Conservation (phyloP, 2,113 vertebrate species). For the Saccopteryx bilineata region DNA sequence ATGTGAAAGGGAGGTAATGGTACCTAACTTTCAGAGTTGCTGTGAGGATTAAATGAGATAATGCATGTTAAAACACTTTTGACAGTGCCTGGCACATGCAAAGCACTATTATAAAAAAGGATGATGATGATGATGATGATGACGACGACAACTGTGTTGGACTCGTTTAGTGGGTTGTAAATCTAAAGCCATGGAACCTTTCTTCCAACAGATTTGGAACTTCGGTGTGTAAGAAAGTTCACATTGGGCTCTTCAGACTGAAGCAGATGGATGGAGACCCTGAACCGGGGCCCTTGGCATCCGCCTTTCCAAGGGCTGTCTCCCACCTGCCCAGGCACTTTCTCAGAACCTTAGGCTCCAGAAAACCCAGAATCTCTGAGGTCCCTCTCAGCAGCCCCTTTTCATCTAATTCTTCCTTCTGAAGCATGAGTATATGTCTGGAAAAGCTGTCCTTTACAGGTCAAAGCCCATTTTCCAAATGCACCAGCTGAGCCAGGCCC, state of each 20-base stretch:
- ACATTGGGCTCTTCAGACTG: background rate
- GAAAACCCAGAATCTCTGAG: background rate
- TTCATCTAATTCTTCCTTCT: background rate
- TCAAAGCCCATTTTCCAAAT: constrained; percentile 6
- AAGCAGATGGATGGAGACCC: background rate
- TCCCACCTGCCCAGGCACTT: background rate
- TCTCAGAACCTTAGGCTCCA: background rate
- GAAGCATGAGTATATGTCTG: background rate
- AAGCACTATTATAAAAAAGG: background rate
- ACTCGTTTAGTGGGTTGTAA: background rate
- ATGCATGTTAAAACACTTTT: background rate
- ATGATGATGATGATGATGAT: background rate
- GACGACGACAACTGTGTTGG: background rate
- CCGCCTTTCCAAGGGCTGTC: background rate
- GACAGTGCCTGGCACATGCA: background rate
- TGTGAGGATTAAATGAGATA: background rate
- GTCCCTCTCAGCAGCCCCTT: background rate
- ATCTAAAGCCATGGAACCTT: background rate
- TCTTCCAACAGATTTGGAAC: background rate
- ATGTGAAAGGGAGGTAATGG: background rate
- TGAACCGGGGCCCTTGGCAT: background rate
- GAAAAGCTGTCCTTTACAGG: background rate
- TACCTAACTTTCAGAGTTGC: background rate
- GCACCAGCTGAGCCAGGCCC: background rate
- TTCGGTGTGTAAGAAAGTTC: background rate